Evolutionary conservation across 1,140 invertebrate genomes (phyloP).

Genomic region (Eufriesea mexicana): DNA sequence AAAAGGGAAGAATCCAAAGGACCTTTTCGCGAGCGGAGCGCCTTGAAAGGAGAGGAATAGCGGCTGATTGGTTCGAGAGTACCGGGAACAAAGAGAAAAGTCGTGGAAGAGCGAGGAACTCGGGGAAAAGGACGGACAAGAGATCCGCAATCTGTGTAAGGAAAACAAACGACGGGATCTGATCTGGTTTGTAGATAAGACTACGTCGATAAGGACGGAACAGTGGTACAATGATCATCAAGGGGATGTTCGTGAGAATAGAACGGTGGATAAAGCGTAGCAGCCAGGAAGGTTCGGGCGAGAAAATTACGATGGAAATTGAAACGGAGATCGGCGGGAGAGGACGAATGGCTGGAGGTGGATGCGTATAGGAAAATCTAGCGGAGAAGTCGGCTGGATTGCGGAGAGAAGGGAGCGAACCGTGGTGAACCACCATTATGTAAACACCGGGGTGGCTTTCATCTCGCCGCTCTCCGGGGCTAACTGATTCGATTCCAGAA

Average conservation of each 20-base stretch:
- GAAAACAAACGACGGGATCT: background rate
- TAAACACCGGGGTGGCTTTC: conserved; percentile 74
- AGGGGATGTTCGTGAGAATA: background rate
- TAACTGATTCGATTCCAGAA: conserved; percentile 35
- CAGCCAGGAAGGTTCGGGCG: background rate
- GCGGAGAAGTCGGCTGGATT: background rate
- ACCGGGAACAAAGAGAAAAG: background rate
- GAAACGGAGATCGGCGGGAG: too few relatives aligned
- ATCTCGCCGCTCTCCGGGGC: conserved; percentile 58
- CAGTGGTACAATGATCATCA: background rate
- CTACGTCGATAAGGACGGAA: background rate
- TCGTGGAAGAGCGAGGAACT: background rate
- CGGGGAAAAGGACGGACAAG: too few relatives aligned
- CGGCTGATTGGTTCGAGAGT: background rate
- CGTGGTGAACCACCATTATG: conserved; percentile 72
- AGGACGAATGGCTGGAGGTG: background rate
- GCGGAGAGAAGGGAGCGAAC: conserved; percentile 13
- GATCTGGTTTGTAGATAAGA: background rate
- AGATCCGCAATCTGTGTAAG: background rate
- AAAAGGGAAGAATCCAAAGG: background rate
- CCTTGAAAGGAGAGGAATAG: background rate
- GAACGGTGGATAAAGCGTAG: background rate
- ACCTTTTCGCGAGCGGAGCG: background rate
- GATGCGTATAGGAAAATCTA: conserved; percentile 17
- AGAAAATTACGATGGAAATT: background rate